Evolutionary conservation across 2,888 invertebrate species (phyloP).

Genomic region (Bursaphelenchus okinawaensis): DNA sequence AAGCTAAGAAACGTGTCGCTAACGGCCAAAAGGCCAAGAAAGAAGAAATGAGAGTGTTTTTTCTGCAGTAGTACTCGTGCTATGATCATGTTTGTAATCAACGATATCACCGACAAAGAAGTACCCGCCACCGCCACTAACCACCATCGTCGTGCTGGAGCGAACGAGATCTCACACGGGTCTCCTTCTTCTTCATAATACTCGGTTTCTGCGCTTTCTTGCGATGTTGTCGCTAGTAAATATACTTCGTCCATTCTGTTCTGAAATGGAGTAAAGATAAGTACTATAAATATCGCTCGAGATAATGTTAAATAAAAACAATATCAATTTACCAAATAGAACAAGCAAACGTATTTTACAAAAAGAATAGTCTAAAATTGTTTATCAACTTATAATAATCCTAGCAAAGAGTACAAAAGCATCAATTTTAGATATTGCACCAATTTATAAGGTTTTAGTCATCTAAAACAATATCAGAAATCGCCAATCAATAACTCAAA

Average conservation of each 20-base stretch:
- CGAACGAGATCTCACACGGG: neutral
- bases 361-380: no score
- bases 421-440: no score
- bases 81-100: constrained; percentile 33
- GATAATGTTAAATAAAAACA: no score
- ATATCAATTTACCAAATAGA: no score
- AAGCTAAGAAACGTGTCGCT: constrained; percentile 53
- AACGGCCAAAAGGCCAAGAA: constrained; percentile 51
- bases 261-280: no score
- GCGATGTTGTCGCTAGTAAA: neutral
- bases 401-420: no score
- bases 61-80: constrained; percentile 43
- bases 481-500: no score
- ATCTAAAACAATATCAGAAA: no score
- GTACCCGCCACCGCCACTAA: constrained; percentile 52
- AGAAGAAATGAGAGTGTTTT: constrained; percentile 51
- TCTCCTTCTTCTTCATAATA: neutral
- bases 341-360: no score
- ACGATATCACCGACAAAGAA: constrained; percentile 32
- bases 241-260: neutral
- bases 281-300: no score
- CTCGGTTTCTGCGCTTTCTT: neutral
- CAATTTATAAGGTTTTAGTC: no score
- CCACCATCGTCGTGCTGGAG: constrained; percentile 42
- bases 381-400: no score